Evolutionary conservation across 2,888 invertebrate species (phyloP).

Genomic region (Teinopalpus imperialis): DNA sequence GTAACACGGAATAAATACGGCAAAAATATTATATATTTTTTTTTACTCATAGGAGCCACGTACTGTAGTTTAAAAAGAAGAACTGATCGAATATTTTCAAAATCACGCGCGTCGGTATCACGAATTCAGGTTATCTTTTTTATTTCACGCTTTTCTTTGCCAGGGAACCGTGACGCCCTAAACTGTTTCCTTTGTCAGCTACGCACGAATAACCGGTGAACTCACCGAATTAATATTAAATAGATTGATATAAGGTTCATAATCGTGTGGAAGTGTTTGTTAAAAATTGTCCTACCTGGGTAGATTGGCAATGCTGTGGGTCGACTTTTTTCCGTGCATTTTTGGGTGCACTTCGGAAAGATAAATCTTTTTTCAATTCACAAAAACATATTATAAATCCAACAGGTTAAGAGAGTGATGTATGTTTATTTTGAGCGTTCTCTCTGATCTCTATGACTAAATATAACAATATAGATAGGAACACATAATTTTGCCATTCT

Average conservation of each 20-base stretch:
- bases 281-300: constrained; percentile 15
- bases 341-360: constrained; percentile 8
- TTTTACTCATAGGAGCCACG: too few relatives aligned
- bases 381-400: too few relatives aligned
- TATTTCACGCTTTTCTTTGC: constrained; percentile 20
- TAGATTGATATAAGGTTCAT: constrained; percentile 10
- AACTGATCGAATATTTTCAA: constrained; percentile 14
- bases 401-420: too few relatives aligned
- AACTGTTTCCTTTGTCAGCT: constrained; percentile 27
- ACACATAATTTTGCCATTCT: too few relatives aligned
- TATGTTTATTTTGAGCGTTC: too few relatives aligned
- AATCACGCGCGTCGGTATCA: constrained; percentile 27
- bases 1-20: too few relatives aligned
- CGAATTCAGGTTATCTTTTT: constrained; percentile 25
- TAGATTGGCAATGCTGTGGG: constrained; percentile 6
- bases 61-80: too few relatives aligned
- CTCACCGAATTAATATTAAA: constrained; percentile 4
- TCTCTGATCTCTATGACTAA: too few relatives aligned
- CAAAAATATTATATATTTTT: too few relatives aligned
- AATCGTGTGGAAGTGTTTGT: not conserved
- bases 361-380: not conserved
- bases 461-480: too few relatives aligned
- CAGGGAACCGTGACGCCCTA: constrained; percentile 20
- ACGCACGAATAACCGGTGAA: constrained; percentile 28
- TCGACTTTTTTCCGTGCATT: constrained; percentile 18